These are phyloP conservation scores for Bombyx huttoni DNA, from an alignment of 2,888 invertebrate species.

Conservation along the genomic window DNA sequence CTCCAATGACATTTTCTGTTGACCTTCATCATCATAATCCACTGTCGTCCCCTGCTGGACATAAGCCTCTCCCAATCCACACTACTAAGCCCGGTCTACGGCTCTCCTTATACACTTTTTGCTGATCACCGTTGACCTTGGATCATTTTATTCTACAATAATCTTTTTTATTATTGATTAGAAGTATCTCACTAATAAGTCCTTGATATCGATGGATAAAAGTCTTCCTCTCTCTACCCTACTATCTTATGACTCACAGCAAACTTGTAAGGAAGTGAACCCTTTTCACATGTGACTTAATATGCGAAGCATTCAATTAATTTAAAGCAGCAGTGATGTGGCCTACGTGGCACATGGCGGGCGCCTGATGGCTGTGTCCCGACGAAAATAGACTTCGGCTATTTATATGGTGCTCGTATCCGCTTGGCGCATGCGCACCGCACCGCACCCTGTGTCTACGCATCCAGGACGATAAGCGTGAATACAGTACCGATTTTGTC, in stretches of 20 bases:
- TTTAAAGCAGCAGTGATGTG: conserved; percentile 39
- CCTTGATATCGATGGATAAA: not conserved
- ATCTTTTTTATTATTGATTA: not conserved
- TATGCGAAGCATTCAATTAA: conserved; percentile 51
- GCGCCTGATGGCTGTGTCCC: conserved; percentile 49
- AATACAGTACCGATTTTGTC: conserved; percentile 29
- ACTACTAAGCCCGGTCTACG: too few relatives aligned
- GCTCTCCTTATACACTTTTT: too few relatives aligned
- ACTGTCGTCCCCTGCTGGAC: too few relatives aligned
- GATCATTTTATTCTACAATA: too few relatives aligned
- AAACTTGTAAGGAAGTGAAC: conserved; percentile 2
- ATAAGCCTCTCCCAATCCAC: too few relatives aligned
- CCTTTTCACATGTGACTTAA: conserved; percentile 32
- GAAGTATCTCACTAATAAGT: not conserved
- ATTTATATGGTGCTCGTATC: conserved; percentile 62
- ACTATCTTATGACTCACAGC: conserved; percentile 6
- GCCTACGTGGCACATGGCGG: conserved; percentile 54
- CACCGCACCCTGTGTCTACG: conserved; percentile 26
- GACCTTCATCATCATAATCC: too few relatives aligned
- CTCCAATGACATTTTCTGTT: too few relatives aligned
- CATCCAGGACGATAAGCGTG: conserved; percentile 23
- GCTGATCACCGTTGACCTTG: too few relatives aligned
- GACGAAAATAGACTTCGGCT: conserved; percentile 60
- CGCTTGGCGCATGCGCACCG: conserved; percentile 58
- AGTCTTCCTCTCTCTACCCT: conserved; percentile 3